Conservation (phyloP, 2,888 invertebrate species). For the Trissolcus brochymenae region DNA sequence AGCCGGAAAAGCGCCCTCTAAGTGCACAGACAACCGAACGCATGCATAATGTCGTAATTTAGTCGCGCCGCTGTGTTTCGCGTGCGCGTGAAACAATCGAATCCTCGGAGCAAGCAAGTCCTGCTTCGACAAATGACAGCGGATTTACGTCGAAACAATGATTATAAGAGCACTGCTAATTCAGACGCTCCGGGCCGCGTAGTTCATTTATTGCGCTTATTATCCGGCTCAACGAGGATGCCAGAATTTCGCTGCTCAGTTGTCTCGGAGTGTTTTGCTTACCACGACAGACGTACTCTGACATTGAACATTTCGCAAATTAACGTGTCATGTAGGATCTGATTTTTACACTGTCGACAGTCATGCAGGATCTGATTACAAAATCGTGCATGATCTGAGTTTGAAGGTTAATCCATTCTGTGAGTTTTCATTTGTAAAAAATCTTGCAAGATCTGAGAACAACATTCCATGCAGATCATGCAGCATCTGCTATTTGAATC, state of each 20-base stretch:
- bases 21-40: slow-evolving; percentile 33
- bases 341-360: no score
- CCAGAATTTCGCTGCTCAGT: not conserved
- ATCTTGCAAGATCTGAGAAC: no score
- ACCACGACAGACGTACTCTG: no score
- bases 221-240: slow-evolving; percentile 1
- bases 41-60: slow-evolving; percentile 44
- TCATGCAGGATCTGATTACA: no score
- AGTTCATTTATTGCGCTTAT: slow-evolving; percentile 43
- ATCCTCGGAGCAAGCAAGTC: slow-evolving; percentile 14
- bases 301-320: no score
- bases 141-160: slow-evolving; percentile 45
- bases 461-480: no score
- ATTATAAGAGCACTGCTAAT: slow-evolving; percentile 38
- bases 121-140: slow-evolving; percentile 33
- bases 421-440: no score
- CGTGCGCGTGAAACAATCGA: slow-evolving; percentile 36
- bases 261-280: not conserved
- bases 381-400: no score
- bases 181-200: slow-evolving; percentile 18
- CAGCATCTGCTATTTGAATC: no score
- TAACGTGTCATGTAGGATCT: no score
- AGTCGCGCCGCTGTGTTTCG: slow-evolving; percentile 26
- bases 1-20: slow-evolving; percentile 44
- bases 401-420: no score